Base-by-base conservation (phyloP, 2,888 invertebrate genomes). In the Dioctria linearis region DNA sequence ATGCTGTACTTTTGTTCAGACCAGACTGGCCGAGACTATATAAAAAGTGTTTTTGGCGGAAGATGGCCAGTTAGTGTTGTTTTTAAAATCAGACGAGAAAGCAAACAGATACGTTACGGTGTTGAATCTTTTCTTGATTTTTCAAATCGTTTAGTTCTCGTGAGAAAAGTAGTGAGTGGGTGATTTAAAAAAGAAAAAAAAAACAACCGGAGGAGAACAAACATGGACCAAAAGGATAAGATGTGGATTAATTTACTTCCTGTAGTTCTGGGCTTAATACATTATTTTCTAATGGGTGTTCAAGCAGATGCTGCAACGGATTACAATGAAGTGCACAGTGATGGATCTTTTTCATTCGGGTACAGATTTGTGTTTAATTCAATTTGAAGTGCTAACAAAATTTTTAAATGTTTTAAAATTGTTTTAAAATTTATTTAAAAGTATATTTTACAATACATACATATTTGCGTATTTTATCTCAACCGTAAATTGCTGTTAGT, bases 321-420 rank as follows among this genome's bases (percentile, higher is more conserved):
- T 82, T 93, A 92, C 85, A 93, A 94, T 85, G 90, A 91, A 80
- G 90, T 93, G 57, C 92, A 93, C 83, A 90, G 91, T 43, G 94
- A 95, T 89, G 94, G 94, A 86, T 94, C 94, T 37, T 95, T 92
- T 85, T 92, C 93, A 87, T 95, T 94, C 88, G 94, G 94, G 92
- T 92, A 89, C 61, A 9, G 6, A 78, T 65, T 67, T 73, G 57
- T 54, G 73, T n/a, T 11, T 67, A 49, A 13, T 67, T 67, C 8
- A 67, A 66, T 42, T 51, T 54, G 25, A 71, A 71, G 49, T 71
- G 46, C 25, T 25, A 25, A 25, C 25, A 25, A 13, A 25, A 13
- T 46, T 9, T 59, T 13, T 25, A 25, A 25, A 1, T 25, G 25
- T 25, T 25, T 25, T 2, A 25, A 25, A 25, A 25, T 1, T 25